Conservation (phyloP, 2,797 vertebrate species). For the Staurois parvus region DNA sequence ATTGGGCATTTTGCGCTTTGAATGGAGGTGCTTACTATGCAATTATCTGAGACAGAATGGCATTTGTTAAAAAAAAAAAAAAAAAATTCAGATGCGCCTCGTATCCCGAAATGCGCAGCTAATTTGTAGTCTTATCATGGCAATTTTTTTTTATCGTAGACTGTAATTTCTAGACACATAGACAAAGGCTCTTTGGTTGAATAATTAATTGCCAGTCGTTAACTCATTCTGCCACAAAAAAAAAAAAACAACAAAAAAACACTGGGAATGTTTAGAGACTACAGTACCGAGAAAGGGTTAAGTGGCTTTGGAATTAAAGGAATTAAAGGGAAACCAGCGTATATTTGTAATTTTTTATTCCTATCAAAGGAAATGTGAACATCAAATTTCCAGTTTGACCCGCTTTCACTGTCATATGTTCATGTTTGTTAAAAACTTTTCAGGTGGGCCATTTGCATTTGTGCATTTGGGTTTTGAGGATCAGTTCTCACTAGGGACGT, state of each 20-base stretch:
- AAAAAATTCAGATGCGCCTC: constrained; percentile 38
- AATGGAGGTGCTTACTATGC: constrained; percentile 43
- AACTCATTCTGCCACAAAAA: constrained; percentile 27
- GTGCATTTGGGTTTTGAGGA: too few relatives aligned
- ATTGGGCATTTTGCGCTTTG: constrained; percentile 7
- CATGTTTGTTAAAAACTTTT: too few relatives aligned
- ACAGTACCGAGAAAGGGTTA: background rate
- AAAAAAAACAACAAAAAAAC: background rate
- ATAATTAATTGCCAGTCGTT: constrained; percentile 57
- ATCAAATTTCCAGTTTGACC: too few relatives aligned
- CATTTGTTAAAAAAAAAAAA: constrained; percentile 43
- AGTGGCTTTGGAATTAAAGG: background rate
- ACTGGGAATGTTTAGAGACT: background rate
- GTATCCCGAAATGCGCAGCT: constrained; percentile 42
- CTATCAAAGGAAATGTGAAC: too few relatives aligned
- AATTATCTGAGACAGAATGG: constrained; percentile 50
- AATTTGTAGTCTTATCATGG: constrained; percentile 58
- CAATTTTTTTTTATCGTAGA: constrained; percentile 47
- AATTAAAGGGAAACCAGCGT: too few relatives aligned
- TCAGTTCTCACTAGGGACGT: background rate
- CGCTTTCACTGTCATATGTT: too few relatives aligned
- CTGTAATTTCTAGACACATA: constrained; percentile 62
- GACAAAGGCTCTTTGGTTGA: constrained; percentile 52
- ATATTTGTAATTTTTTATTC: too few relatives aligned
- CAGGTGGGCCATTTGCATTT: too few relatives aligned